These are phyloP conservation scores for Macrochelys suwanniensis DNA, from an alignment of 2,797 vertebrate species.

Conservation along the genomic window DNA sequence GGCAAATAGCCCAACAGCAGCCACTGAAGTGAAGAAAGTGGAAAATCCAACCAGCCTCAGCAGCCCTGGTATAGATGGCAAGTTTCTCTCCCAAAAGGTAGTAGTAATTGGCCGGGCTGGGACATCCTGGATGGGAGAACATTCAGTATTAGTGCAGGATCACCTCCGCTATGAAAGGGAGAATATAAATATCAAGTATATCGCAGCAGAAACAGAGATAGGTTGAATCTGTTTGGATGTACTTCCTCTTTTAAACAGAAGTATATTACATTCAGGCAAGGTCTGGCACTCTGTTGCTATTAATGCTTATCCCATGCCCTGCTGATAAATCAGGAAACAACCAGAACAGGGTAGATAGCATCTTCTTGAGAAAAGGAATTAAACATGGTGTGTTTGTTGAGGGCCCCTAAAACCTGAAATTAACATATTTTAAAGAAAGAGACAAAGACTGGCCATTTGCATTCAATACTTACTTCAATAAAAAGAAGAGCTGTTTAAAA, in stretches of 20 bases:
- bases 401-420: neutral
- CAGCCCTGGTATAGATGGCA: slow-evolving; percentile 92
- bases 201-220: neutral
- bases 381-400: neutral
- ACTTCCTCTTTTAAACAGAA: neutral
- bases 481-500: neutral
- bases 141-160: slow-evolving; percentile 32
- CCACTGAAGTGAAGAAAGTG: slow-evolving; percentile 82
- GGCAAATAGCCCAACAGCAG: slow-evolving; percentile 83
- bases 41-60: slow-evolving; percentile 88
- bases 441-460: neutral
- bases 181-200: neutral
- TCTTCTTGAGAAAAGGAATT: neutral
- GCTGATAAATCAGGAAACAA: neutral
- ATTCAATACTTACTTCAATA: neutral
- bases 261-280: neutral
- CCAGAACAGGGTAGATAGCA: neutral
- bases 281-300: neutral
- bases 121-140: slow-evolving; percentile 87
- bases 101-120: slow-evolving; percentile 86
- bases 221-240: neutral
- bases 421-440: neutral
- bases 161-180: neutral
- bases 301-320: neutral
- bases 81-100: slow-evolving; percentile 93